Percentiles rank a stretch among this genome's conserved stretches.
Conservation (phyloP, 1,140 invertebrate species). For the Acyrthosiphon pisum region DNA sequence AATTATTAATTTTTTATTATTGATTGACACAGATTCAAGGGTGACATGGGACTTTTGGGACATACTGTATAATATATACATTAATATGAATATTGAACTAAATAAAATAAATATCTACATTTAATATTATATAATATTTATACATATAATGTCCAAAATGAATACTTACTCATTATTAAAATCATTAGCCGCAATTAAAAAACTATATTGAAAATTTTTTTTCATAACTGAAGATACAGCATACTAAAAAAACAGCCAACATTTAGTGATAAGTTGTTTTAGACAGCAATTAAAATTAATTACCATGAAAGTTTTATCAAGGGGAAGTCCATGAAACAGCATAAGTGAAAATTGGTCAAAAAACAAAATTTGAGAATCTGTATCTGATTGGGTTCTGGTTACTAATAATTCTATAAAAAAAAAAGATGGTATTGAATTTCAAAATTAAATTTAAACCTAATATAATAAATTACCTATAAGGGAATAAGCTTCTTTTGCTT, state of each 20-base stretch:
- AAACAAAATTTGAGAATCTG: constrained; percentile 69
- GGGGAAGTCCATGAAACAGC: constrained; percentile 64
- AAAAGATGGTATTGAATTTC: constrained; percentile 46
- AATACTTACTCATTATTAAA: constrained; percentile 56
- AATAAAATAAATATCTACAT: neutral
- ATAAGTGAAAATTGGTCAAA: constrained; percentile 76
- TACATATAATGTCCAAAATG: neutral
- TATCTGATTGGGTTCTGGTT: constrained; percentile 62
- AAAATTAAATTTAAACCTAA: neutral
- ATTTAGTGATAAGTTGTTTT: neutral
- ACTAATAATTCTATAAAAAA: constrained; percentile 63
- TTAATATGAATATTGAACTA: neutral
- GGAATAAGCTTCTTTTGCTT: constrained; percentile 59
- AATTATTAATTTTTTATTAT: no score
- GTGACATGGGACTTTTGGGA: no score
- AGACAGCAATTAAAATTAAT: constrained; percentile 36
- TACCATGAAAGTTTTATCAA: constrained; percentile 65
- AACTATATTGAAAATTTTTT: constrained; percentile 60
- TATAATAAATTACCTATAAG: constrained; percentile 59
- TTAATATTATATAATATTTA: neutral
- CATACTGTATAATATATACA: no score
- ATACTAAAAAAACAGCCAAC: constrained; percentile 58
- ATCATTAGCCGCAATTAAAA: constrained; percentile 59
- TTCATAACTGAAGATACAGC: constrained; percentile 60
- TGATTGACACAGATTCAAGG: no score